Conservation (phyloP, 37 sponge, comb jelly and placozoan species). For the Bolinopsis microptera region DNA sequence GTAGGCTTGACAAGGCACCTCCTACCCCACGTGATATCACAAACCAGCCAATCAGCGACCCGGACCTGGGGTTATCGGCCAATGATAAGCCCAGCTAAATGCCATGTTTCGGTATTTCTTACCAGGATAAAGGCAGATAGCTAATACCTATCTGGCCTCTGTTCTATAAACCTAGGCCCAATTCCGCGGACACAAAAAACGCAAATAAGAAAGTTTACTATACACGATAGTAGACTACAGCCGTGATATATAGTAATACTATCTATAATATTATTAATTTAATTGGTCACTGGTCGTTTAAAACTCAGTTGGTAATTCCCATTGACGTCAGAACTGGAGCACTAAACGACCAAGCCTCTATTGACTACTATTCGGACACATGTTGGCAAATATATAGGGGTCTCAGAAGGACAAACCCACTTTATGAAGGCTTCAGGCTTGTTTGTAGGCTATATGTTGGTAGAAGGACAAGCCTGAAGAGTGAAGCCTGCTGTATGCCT, state of each 20-base stretch:
- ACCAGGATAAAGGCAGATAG: not conserved
- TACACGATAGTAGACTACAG: not conserved
- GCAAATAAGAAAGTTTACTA: not conserved
- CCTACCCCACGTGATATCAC: not conserved
- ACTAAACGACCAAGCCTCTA: not conserved
- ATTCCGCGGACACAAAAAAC: not conserved
- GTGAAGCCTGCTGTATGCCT: too few relatives aligned
- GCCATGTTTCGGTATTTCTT: not conserved
- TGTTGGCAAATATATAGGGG: too few relatives aligned
- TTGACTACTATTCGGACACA: too few relatives aligned
- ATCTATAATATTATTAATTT: not conserved
- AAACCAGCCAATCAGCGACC: not conserved
- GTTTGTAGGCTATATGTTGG: too few relatives aligned
- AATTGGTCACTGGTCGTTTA: not conserved
- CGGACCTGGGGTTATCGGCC: not conserved
- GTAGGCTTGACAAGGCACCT: not conserved
- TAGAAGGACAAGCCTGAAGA: too few relatives aligned
- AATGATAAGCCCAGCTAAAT: not conserved
- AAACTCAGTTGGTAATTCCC: not conserved
- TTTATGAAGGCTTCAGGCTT: too few relatives aligned
- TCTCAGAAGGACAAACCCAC: too few relatives aligned
- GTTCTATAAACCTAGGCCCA: not conserved
- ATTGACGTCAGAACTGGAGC: not conserved
- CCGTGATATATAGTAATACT: not conserved
- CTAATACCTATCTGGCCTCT: not conserved